Conservation (phyloP, 2,113 vertebrate species). For the Pygoscelis antarcticus region DNA sequence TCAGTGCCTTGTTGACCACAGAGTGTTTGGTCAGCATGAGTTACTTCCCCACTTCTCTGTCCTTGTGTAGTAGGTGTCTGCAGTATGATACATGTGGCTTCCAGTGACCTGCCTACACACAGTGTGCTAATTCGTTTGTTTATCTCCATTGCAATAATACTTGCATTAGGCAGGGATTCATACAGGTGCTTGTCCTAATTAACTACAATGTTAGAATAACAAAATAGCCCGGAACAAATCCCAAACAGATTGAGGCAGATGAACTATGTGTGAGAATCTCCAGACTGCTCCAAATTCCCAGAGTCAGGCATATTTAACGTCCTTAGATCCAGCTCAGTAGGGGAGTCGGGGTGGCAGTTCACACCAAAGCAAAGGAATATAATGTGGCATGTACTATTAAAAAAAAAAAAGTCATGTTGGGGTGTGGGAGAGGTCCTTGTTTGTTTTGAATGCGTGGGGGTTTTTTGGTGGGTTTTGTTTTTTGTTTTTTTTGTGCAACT, state of each 20-base stretch:
- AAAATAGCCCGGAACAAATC: background rate
- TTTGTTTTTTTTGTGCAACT: background rate
- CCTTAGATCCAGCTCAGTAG: background rate
- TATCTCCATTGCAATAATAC: background rate
- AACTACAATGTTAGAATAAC: background rate
- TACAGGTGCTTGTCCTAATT: background rate
- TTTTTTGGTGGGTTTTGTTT: background rate
- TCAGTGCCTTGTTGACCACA: background rate
- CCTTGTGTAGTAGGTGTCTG: background rate
- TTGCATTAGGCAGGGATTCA: background rate
- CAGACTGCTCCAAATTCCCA: background rate
- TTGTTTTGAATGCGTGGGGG: background rate
- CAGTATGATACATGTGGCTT: background rate
- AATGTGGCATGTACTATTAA: background rate
- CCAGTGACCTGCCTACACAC: background rate
- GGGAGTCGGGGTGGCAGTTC: background rate
- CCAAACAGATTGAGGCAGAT: background rate
- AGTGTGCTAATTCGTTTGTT: background rate
- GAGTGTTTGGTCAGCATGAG: background rate
- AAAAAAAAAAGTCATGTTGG: background rate
- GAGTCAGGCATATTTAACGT: background rate
- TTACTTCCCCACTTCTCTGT: background rate
- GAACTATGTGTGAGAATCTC: background rate
- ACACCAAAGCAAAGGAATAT: background rate
- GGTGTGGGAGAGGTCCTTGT: rapidly evolving